These are phyloP conservation scores for Sylvilagus bachmani DNA, from an alignment of 2,113 vertebrate species.

Conservation along the genomic window DNA sequence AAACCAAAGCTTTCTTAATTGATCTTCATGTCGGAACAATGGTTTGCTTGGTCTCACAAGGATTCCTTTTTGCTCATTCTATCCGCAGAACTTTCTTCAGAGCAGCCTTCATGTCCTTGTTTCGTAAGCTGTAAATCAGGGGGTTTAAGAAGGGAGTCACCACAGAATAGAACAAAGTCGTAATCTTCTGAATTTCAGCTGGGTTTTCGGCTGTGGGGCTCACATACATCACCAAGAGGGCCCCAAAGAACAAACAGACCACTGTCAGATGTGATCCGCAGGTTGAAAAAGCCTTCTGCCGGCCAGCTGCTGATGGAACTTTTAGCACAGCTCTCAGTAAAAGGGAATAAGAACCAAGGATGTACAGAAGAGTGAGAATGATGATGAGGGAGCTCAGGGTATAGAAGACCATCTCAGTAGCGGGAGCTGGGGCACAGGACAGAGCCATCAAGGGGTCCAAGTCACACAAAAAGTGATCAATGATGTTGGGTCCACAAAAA, in stretches of 20 bases:
- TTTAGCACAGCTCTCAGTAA: slow-evolving; percentile 49
- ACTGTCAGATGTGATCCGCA: slow-evolving; percentile 70
- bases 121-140: slow-evolving; percentile 53
- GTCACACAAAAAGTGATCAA: slow-evolving; percentile 69
- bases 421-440: slow-evolving; percentile 44
- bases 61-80: background rate
- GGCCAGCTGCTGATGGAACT: slow-evolving; percentile 54
- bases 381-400: slow-evolving; percentile 36
- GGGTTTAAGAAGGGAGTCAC: slow-evolving; percentile 55
- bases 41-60: background rate
- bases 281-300: slow-evolving; percentile 62
- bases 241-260: slow-evolving; percentile 68
- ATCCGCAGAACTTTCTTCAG: slow-evolving; percentile 40
- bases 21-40: background rate
- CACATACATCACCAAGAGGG: slow-evolving; percentile 63
- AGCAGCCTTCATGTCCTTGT: slow-evolving; percentile 51
- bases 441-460: slow-evolving; percentile 54
- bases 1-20: background rate
- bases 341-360: slow-evolving; percentile 56
- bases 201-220: slow-evolving; percentile 41
- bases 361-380: slow-evolving; percentile 47
- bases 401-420: background rate
- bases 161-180: slow-evolving; percentile 36
- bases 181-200: slow-evolving; percentile 42
- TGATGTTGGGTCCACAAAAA: slow-evolving; percentile 73